Base-by-base conservation (phyloP, 2,888 invertebrate species). In the Calephelis perditalis region DNA sequence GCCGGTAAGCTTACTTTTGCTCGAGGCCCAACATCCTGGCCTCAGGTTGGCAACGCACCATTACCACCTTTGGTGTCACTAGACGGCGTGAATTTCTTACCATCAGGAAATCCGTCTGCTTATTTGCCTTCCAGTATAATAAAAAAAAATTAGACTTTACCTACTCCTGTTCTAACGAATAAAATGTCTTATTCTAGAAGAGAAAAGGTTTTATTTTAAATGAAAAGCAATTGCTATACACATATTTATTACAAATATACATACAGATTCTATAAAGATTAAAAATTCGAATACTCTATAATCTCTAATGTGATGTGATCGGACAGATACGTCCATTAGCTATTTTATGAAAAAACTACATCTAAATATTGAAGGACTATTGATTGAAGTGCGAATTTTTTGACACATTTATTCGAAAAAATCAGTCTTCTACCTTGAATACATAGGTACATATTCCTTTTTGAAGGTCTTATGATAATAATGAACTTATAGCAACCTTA, bases 351-450 rank as follows among this genome's bases (percentile, higher is more conserved):
- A 57, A 72, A 63, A 64, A 55, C 63, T 63, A 65, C 47, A 63
- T 55, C 54, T 63, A 57, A 62, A 63, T 59, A 62, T 59, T 63
- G 62, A 62, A 68, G 68, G 69, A 67, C 26, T 26, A 26, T 26
- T 26, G 3, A 26, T 26, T 26, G 26, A 70, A 71, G 72, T 73
- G 73, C 67, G 70, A 73, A 60, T 26, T 73, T 15, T 71, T 64
- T 63, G 64, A 66, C 68, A 69, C 65, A 62, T 71, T 69, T 75
- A 75, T 78, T 78, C 72, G 74, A 80, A 81, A 26, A 82, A 85
- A 86, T 88, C 89, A 89, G 89, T 89, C 89, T 89, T 88, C 77
- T 76, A 82, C 76, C 82, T 37, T 84, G 86, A 87, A 86, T 87
- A 81, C 84, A 73, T 77, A 2, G 40, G 8, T 40, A 40, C 8